Conservation (phyloP, 2,113 vertebrate genomes). For the Crotophaga sulcirostris region DNA sequence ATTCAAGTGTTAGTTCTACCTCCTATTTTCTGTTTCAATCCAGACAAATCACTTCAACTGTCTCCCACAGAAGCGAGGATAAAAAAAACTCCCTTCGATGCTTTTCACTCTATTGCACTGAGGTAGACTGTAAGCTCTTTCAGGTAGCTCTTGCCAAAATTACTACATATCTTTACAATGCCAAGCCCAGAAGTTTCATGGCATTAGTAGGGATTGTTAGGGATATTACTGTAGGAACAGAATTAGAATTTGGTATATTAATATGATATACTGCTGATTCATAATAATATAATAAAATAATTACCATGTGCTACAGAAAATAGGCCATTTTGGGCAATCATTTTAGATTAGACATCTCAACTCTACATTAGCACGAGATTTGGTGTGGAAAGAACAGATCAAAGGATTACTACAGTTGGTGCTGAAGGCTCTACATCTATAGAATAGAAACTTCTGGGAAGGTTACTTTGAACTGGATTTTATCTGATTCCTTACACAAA, state of each 20-base stretch:
- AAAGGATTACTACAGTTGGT: background rate
- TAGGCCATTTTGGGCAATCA: background rate
- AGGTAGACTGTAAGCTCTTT: background rate
- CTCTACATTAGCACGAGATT: background rate
- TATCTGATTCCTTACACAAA: background rate
- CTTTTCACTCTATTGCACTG: background rate
- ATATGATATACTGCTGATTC: background rate
- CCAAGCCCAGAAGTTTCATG: background rate
- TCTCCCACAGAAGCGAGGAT: background rate
- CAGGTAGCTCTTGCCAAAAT: background rate
- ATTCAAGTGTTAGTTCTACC: background rate
- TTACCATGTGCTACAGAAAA: background rate
- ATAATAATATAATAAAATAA: background rate
- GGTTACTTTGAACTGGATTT: background rate
- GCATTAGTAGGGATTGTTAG: background rate
- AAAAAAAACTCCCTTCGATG: fast-evolving
- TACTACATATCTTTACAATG: background rate
- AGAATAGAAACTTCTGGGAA: background rate
- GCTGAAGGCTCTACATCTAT: background rate
- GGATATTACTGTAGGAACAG: background rate
- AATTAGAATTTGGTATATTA: background rate
- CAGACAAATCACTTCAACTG: background rate
- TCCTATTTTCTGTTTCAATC: background rate
- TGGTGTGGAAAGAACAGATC: background rate
- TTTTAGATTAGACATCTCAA: background rate